Evolutionary conservation across 2,113 vertebrate genomes (phyloP), one percentile per base, ranked within the genome.

Genomic region (Bucco capensis): DNA sequence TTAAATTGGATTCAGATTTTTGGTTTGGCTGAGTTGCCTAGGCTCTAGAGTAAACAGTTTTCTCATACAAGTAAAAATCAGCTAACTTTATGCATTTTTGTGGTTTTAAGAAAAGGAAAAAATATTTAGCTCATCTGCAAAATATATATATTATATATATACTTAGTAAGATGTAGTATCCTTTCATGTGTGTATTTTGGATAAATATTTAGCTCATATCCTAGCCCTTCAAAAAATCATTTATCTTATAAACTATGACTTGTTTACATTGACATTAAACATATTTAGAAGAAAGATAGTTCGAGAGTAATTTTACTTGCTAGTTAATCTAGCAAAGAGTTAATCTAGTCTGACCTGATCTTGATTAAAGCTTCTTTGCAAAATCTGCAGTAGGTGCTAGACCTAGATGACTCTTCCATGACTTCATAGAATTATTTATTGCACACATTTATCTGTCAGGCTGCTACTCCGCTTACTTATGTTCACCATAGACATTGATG

Each of bases 1-100:
- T 89, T 61, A 86, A 73, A 92, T 86, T 89, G 47, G 44, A 92
- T 93, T 89, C 78, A 92, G 40, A 86, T 66, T 94, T 92, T 89
- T 86, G 53, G 31, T 65, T 80, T 83, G 14, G 44, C 6, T 90
- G 49, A 49, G 8, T 77, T 93, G 69, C 44, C 50, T 78, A 58
- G 37, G 50, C 47, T 77, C 40, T 90, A 77, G 44, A 67, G 27
- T 75, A 92, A 95, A 91, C 53, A 42, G 56, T 83, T 96, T 93
- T 93, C 57, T 93, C 50, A 65, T 62, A 57, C n/a, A 92, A 90
- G 58, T 35, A 16, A 67, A 81, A 94, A 87, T 67, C 64, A 72
- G 8, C 25, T 83, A 87, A 70, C 25, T 86, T 88, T 57, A 53
- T 79, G 21, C 35, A 24, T 40, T 90, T 73, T 61, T 53, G 61